Base-by-base conservation (phyloP, 1,140 invertebrate genomes). In the Drosophila bipectinata region DNA sequence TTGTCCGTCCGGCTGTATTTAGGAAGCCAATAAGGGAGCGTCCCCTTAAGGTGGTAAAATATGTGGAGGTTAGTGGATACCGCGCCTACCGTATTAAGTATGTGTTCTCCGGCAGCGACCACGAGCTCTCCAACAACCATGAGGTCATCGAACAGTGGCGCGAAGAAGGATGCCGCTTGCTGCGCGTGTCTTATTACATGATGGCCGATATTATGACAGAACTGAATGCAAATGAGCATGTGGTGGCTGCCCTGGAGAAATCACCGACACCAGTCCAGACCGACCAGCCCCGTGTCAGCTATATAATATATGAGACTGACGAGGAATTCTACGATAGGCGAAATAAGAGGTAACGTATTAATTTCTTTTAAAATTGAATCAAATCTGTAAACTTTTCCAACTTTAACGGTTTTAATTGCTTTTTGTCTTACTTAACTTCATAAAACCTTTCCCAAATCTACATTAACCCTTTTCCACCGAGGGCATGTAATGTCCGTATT, bases 171-270 rank as follows among this genome's bases (percentile, higher is more conserved):
- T 21, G 14, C 0, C 54, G 37, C 10, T 10, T 48, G 14, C 12
- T 67, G 6, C 80, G 66, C 47, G 66, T 83, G 24, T 75, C 76
- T 12, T 67, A 84, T 12, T 1, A 7, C 9, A 83, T 72, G 76
- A 75, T 83, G 24, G 52, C 63, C 41, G 72, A 76, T 14, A 30
- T 76, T 45, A 8, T 76, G 1, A 14, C 30, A 30, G 73, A 76
- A 10, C 37, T 76, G 12, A 66, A 66, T 10, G 47, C 41, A 12
- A 79, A 82, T 14, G 80, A 63, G 28, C 37, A 55, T 10, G 12
- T 82, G 34, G 64, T 34, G 9, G 30, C 53, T 15, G 44, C 45
- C 1, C 18, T 79, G 41, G 71, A 83, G 47, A 67, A 54, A 6
- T 12, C 3, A 0, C 8, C 12, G 1, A 1, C 18, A 6, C 24